Evolutionary conservation across 2,113 vertebrate genomes (phyloP), one percentile per base, ranked within the genome.

Genomic region (Scomber scombrus): DNA sequence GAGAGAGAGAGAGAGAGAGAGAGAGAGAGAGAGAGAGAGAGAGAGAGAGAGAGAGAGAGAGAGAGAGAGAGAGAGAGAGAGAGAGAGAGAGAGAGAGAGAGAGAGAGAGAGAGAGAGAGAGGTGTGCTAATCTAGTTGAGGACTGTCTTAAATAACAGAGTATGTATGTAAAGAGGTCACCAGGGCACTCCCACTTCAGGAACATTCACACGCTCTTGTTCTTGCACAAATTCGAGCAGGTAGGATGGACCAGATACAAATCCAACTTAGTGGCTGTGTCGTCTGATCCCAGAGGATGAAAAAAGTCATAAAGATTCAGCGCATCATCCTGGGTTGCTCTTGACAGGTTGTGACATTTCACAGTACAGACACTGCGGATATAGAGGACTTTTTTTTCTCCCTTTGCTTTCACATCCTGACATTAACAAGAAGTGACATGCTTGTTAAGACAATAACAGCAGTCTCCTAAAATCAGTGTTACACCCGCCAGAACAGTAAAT

Each of bases 381-480:
- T 4, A 57, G 55, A 79, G 47, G 70, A 87, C 71, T 60, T 51
- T 60, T 56, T 54, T 0, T 11, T 18, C 6, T 40, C 34, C 51
- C 43, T 26, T 15, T 16, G 66, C 62, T 67, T 77, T 80, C 87
- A 54, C 34, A 1, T 51, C 75, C 62, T 81, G 80, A 91, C n/a
- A 21, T 58, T 86, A 85, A 90, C 79, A 74, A 50, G 60, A 85
- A 90, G 84, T 60, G 89, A 91, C 82, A 79, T 7, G 73, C 81
- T 75, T 86, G 83, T 88, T 82, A 88, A 78, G 68, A 78, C 80
- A 82, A 82, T 85, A 82, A 81, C 71, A 68, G 79, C 81, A 67
- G 76, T 87, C 87, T 60, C 75, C 31, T 65, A 62, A 76, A 82
- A 90, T 92, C 82, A 87, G 81, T 21, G 66, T 76, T 68, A 78